Percentiles rank a stretch among this genome's conserved stretches.
Conservation (phyloP, 1,140 invertebrate genomes). For the Macrotrachela quadricornifera region DNA sequence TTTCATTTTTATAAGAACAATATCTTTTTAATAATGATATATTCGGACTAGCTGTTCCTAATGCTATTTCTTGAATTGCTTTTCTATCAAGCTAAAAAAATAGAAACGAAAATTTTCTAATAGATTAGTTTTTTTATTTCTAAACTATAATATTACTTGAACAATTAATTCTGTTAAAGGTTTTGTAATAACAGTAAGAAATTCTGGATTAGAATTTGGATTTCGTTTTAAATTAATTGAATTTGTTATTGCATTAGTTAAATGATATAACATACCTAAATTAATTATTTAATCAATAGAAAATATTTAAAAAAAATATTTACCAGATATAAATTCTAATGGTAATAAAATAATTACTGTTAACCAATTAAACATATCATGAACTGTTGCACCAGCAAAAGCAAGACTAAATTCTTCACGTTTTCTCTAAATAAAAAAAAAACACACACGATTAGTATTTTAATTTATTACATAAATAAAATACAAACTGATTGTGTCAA, state of each 20-base stretch:
- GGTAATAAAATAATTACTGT: slow-evolving; percentile 34
- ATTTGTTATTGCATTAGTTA: neutral
- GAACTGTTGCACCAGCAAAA: slow-evolving; percentile 39
- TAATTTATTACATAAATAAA: no score
- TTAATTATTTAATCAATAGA: no score
- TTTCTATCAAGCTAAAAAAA: slow-evolving; percentile 21
- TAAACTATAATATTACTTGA: slow-evolving; percentile 18
- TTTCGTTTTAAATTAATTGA: slow-evolving; percentile 14
- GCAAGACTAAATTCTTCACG: slow-evolving; percentile 33
- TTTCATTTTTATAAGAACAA: slow-evolving; percentile 10
- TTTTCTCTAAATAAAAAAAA: neutral
- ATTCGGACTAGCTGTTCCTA: slow-evolving; percentile 11
- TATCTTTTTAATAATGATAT: slow-evolving; percentile 12
- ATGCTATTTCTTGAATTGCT: slow-evolving; percentile 23
- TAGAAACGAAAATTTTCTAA: neutral
- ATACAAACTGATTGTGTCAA: slow-evolving; percentile 13
- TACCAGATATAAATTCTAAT: slow-evolving; percentile 26
- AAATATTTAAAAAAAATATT: neutral
- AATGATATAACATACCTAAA: no score
- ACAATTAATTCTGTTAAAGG: slow-evolving; percentile 8
- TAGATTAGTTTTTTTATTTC: neutral
- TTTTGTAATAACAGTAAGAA: slow-evolving; percentile 31
- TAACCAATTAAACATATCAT: slow-evolving; percentile 39
- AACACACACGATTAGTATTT: neutral
- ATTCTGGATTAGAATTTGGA: slow-evolving; percentile 14